These are phyloP conservation scores for Eurypyga helias DNA, from an alignment of 2,113 vertebrate genomes.

Conservation along the genomic window DNA sequence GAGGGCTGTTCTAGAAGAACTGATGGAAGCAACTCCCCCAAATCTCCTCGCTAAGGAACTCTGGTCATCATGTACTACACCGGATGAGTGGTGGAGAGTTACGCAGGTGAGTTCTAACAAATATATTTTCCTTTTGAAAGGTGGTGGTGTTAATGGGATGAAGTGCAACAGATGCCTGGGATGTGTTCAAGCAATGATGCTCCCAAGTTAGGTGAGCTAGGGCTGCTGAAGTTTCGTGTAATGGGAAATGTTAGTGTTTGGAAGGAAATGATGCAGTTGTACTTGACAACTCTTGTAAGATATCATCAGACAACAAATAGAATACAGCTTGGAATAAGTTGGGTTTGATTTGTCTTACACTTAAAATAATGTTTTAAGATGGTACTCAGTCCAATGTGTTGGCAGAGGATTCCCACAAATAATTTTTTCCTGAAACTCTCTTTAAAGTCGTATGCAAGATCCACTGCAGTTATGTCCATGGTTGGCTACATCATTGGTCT, in stretches of 20 bases:
- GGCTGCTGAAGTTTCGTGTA: neutral
- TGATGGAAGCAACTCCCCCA: constrained; percentile 96
- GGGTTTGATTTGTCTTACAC: constrained; percentile 19
- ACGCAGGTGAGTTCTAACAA: constrained; percentile 84
- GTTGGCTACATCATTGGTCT: constrained; percentile 99
- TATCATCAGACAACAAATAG: neutral
- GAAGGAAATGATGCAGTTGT: neutral
- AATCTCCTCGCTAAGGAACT: constrained; percentile 96
- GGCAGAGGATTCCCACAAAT: constrained; percentile 60
- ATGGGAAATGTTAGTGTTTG: neutral
- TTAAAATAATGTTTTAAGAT: constrained; percentile 42
- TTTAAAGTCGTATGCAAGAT: constrained; percentile 92
- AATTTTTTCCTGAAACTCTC: constrained; percentile 68
- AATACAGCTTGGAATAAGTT: constrained; percentile 16
- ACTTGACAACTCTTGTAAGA: neutral
- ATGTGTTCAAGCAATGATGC: neutral
- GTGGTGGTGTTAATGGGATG: neutral
- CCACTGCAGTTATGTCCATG: constrained; percentile 99
- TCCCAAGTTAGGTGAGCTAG: neutral
- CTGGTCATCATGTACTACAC: constrained; percentile 96
- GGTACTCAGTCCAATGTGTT: constrained; percentile 48
- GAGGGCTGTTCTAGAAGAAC: constrained; percentile 93
- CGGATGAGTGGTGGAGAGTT: constrained; percentile 98
- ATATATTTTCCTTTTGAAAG: neutral
- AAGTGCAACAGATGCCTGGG: neutral